A percentile compares a stretch with the other conserved stretches of the same genome.
Evolutionary conservation across 2,797 vertebrate genomes (phyloP).

Genomic region (Xiphorhynchus erythropygius): DNA sequence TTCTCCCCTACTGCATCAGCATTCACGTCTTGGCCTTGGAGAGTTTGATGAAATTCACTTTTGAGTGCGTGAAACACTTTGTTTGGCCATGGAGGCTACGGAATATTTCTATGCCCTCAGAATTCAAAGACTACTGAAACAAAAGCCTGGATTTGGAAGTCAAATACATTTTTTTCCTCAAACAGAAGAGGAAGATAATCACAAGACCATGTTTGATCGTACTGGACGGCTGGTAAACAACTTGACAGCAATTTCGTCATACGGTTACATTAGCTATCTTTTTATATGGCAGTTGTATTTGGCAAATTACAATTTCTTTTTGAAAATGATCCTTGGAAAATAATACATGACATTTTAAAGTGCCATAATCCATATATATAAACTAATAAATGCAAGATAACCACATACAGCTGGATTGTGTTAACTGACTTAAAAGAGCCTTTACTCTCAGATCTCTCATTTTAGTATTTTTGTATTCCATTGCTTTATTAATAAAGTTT

Average conservation of each 20-base stretch:
- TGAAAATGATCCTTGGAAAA: constrained; percentile 52
- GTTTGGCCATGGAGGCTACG: not conserved
- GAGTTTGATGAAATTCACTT: not conserved
- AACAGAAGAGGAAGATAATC: constrained; percentile 2
- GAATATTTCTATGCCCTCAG: not conserved
- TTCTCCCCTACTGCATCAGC: not conserved
- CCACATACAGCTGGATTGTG: not conserved
- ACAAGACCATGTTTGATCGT: constrained; percentile 14
- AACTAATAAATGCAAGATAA: not conserved
- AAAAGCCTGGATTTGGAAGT: constrained; percentile 32
- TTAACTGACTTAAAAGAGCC: not conserved
- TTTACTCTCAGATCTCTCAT: not conserved
- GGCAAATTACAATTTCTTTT: constrained; percentile 37
- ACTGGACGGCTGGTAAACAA: constrained; percentile 56
- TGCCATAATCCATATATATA: not conserved
- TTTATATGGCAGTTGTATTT: constrained; percentile 33
- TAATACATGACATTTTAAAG: not conserved
- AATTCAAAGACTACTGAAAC: constrained; percentile 13
- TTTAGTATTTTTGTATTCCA: not conserved
- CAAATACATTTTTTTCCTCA: not conserved
- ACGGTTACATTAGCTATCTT: constrained; percentile 9
- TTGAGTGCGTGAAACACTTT: not conserved
- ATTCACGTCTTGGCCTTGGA: not conserved
- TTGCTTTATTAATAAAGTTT: constrained; percentile 11
- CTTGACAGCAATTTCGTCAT: constrained; percentile 50